Evolutionary conservation across 2,888 invertebrate genomes (phyloP), one percentile per base, ranked within the genome.

Genomic region (Plagodis dolabraria): DNA sequence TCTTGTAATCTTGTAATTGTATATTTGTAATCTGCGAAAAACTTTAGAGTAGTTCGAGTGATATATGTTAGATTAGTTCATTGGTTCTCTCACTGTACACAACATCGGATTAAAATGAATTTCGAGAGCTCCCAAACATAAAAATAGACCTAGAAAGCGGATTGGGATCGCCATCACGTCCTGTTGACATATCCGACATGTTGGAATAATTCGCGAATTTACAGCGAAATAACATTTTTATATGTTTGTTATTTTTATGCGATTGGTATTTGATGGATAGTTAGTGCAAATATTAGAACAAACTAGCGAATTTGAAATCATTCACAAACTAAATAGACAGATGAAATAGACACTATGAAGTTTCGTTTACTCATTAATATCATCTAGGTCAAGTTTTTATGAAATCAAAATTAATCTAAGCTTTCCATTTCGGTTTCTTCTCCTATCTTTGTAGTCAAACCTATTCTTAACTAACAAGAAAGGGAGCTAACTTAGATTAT

Each of bases 91-190:
- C 47, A 47, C 44, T 40, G 48, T 52, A 57, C 52, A 12, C 52
- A 12, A 44, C 38, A 34, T 7, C 42, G 78, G 83, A 82, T 86
- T 86, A 83, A 86, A 83, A 85, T 80, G 80, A 79, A 80, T 83
- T 81, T 79, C 68, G 75, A 71, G 68, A 68, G 69, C 65, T 65
- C 65, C 65, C 68, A 69, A 75, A 78, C 69, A 79, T 73, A 72
- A 76, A 80, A 82, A 79, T 75, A 75, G 69, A 63, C 65, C 66
- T 68, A 68, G 56, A 43, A 4, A 45, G 53, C 63, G 65, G 74
- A 76, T 85, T 86, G 82, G 76, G 80, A 85, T 81, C 77, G 62
- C 77, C 71, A 79, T 82, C 83, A 85, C 83, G 82, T 82, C 69
- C 72, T 80, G 80, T 85, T 85, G 85, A 85, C 85, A 83, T 75